These are phyloP conservation scores for Acleris emargana DNA, from an alignment of 2,888 invertebrate genomes.

Conservation along the genomic window DNA sequence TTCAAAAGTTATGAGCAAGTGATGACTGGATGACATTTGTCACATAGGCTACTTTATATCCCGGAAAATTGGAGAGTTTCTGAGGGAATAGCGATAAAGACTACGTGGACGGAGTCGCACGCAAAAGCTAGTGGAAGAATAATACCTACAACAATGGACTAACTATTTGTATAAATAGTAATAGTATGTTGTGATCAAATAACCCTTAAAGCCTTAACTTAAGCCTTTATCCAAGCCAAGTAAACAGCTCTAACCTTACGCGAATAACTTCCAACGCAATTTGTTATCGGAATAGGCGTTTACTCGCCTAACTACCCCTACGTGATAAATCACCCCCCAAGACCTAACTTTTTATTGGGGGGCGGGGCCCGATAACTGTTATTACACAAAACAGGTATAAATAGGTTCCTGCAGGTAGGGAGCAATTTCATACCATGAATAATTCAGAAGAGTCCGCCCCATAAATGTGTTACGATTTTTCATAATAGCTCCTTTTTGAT, in stretches of 20 bases:
- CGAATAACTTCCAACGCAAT: slow-evolving; percentile 18
- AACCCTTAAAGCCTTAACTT: too few species aligned
- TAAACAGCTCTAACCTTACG: neutral
- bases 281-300: slow-evolving; percentile 31
- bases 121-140: too few species aligned
- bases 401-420: slow-evolving; percentile 57
- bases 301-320: slow-evolving; percentile 28
- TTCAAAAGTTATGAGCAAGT: too few species aligned
- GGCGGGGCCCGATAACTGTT: slow-evolving; percentile 67
- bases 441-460: slow-evolving; percentile 75
- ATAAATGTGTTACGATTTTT: slow-evolving; percentile 82
- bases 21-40: too few species aligned
- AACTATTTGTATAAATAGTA: too few species aligned
- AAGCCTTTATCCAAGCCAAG: too few species aligned
- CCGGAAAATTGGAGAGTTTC: too few species aligned
- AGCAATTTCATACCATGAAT: slow-evolving; percentile 77
- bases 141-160: too few species aligned
- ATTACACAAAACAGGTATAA: slow-evolving; percentile 63
- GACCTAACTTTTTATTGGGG: slow-evolving; percentile 41
- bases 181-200: too few species aligned
- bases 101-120: too few species aligned
- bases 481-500: slow-evolving; percentile 79
- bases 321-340: slow-evolving; percentile 25
- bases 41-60: too few species aligned
- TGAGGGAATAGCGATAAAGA: too few species aligned